Base-by-base conservation (phyloP, 2,888 invertebrate genomes). In the Caenorhabditis wallacei region DNA sequence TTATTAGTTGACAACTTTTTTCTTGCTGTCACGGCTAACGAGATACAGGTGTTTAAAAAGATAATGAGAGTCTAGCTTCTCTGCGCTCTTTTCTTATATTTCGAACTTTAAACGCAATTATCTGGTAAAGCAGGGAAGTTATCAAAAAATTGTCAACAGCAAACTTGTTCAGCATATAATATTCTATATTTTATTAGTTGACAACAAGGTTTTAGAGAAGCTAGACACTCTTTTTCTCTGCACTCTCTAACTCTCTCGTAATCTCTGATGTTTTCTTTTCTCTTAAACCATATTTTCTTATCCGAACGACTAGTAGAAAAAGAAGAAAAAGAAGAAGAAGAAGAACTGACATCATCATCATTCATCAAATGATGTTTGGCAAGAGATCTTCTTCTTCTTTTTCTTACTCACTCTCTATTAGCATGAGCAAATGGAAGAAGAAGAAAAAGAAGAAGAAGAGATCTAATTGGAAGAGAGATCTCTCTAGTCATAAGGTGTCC, bases 401-500 rank as follows among this genome's bases (percentile, higher is more conserved):
- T 43, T 35, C 53, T 51, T 53, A 61, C 61, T 66, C 51, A 66
- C 66, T 53, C 66, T 53, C 61, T 61, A 61, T 61, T 61, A 61
- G 61, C 61, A 61, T 61, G 61, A 61, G 61, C 22, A 61, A 43
- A 40, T 37, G 20, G 24, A 22, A 13, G 37, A 37, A 35, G 22
- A 2, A 35, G 20, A 40, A 11, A 30, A 16, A 16, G 61, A 43
- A 61, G 22, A 24, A 40, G 43, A 61, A 43, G 43, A 24, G 61
- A 61, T 61, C 61, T 61, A 61, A 61, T 61, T 61, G 61, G 61
- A 43, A 43, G 40, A 37, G 57, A 35, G 18, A n/a, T 30, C 30
- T 30, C 30, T 30, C 30, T 30, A 57, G 71, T 72, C 71, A 72
- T 35, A 40, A 53, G 61, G 71, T 72, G 61, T 20, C 40, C 71